Evolutionary conservation across 2,888 invertebrate genomes (phyloP), one percentile per base, ranked within the genome.

Genomic region (Apomyelois bistriatella): DNA sequence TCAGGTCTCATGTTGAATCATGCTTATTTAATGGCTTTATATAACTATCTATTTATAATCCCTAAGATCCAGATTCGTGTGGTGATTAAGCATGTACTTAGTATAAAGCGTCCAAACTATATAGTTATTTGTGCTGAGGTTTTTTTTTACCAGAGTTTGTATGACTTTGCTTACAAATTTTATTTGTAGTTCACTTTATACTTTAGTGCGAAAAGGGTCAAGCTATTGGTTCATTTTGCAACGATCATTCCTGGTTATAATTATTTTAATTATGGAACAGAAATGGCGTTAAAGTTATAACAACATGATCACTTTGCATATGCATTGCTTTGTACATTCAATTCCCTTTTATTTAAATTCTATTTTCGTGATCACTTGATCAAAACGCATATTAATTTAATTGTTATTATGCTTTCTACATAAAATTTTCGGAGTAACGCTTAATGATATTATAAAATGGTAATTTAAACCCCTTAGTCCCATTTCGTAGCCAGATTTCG

Each of bases 1-100:
- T 35, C 48, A 48, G 22, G 12, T 48, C 48, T 28, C 43, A 17
- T 41, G 28, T 13, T 12, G 28, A 10, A 10, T 30, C 43, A 12
- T 22, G 1, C 43, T 43, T 43, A 8, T 17, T 30, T 7, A 32
- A 12, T 15, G 1, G 6, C 5, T 12, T 10, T 12, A 12, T 12
- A 12, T 38, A 12, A 40, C 28, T 54, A 1, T 40, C 1, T 41
- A 32, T 49, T 38, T 51, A 1, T 56, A 10, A 56, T 41, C 3
- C 15, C 48, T 61, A 63, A 64, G 51, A 35, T 58, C 63, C 61
- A 62, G 51, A 62, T 61, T 70, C 54, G 62, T 63, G 59, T 70
- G 62, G 70, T 70, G 64, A 62, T 70, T 64, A 68, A 71, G 65
- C 61, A 69, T 79, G 86, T 86, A 86, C 86, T 85, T 85, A 86